phyloP scores from a whole-genome alignment of 2,113 vertebrate species.

The Cephalopholis sonnerati region DNA sequence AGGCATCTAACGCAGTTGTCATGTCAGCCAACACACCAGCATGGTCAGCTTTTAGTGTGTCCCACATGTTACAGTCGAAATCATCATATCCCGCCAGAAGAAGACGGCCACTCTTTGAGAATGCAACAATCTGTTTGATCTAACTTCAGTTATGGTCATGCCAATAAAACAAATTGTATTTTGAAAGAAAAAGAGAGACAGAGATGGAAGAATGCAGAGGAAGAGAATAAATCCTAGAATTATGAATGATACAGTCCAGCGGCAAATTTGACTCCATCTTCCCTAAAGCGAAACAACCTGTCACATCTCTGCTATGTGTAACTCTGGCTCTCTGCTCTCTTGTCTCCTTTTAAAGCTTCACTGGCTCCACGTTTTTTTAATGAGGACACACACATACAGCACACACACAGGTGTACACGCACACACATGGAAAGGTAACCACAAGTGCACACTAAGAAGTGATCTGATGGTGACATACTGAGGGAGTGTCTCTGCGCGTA shows the following conservation, averaged over 20 bases:
- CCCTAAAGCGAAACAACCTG: constrained; percentile 42
- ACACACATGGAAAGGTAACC: constrained; percentile 24
- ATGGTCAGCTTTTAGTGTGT: no score
- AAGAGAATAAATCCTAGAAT: background rate
- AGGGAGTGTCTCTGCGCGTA: constrained; percentile 31
- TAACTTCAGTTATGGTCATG: background rate
- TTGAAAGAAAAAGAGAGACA: background rate
- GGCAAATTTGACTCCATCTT: constrained; percentile 20
- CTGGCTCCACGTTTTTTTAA: constrained; percentile 43
- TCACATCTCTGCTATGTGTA: constrained; percentile 18
- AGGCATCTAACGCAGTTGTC: no score
- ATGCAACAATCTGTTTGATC: no score
- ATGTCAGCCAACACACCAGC: no score
- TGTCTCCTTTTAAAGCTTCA: constrained; percentile 39
- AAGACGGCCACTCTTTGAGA: no score
- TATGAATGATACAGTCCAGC: constrained; percentile 10
- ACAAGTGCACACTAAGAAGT: background rate
- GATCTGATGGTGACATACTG: constrained; percentile 34
- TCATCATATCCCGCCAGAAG: no score
- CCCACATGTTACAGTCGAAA: no score
- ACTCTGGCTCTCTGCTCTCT: constrained; percentile 6
- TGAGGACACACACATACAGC: constrained; percentile 22
- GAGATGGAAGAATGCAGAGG: background rate
- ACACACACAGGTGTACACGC: background rate
- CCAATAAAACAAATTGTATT: background rate